These are phyloP conservation scores for Sepioteuthis lessoniana DNA, from an alignment of 2,888 invertebrate genomes.

Conservation along the genomic window DNA sequence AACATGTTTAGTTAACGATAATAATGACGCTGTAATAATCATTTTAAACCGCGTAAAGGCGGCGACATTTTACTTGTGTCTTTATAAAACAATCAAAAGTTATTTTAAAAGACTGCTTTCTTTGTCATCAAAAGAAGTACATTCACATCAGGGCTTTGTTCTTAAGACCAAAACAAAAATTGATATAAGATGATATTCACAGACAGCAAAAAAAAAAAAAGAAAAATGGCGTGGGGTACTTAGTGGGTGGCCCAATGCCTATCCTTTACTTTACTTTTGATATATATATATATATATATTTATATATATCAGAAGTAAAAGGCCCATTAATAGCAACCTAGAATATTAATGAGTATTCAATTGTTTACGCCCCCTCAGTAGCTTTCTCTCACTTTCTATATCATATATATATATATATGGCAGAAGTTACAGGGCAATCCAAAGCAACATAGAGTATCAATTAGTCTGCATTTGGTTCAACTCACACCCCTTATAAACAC, in stretches of 20 bases:
- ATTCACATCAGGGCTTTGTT: neutral
- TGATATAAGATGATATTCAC: neutral
- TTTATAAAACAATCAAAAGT: neutral
- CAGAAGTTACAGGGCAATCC: too few species aligned
- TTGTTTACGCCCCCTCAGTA: too few species aligned
- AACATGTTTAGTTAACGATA: neutral
- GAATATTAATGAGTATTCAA: too few species aligned
- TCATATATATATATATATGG: conserved; percentile 35
- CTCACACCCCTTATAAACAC: too few species aligned
- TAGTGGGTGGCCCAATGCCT: neutral
- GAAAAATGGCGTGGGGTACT: neutral
- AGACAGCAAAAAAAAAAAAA: neutral
- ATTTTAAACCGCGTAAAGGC: neutral
- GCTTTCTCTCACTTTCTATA: too few species aligned
- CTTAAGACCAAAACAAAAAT: neutral
- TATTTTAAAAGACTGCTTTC: neutral
- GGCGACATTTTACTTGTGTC: neutral
- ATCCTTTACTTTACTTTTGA: neutral
- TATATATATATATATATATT: neutral
- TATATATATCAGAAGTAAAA: too few species aligned
- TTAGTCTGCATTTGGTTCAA: too few species aligned
- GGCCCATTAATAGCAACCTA: too few species aligned
- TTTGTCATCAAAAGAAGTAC: neutral
- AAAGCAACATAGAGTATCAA: too few species aligned
- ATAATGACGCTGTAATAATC: neutral